A percentile compares a stretch with the other conserved stretches of the same genome.
phyloP scores from a whole-genome alignment of 2,888 invertebrate species.

The Bellardia bayeri region DNA sequence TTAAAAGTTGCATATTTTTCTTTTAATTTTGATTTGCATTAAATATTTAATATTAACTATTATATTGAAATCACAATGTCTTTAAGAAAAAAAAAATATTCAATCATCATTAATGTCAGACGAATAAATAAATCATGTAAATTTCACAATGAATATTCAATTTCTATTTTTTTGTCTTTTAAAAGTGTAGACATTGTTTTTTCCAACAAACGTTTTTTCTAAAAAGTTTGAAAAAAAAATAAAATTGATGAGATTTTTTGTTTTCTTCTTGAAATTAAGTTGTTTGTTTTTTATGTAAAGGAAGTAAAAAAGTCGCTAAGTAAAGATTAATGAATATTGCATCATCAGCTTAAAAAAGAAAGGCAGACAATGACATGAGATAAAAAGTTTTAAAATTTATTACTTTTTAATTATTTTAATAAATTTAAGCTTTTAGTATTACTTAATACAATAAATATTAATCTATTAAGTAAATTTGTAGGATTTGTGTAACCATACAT shows the following conservation, averaged over 20 bases:
- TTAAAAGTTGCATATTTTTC: neutral
- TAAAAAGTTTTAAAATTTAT: slow-evolving; percentile 15
- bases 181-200: slow-evolving; percentile 17
- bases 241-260: slow-evolving; percentile 62
- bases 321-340: slow-evolving; percentile 65
- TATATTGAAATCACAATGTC: neutral
- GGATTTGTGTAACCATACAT: neutral
- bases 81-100: neutral
- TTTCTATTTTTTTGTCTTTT: neutral
- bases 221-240: slow-evolving; percentile 43
- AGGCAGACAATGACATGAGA: slow-evolving; percentile 19
- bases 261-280: slow-evolving; percentile 33
- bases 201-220: neutral
- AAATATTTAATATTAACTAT: no score
- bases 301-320: neutral
- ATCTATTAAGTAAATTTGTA: neutral
- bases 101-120: slow-evolving; percentile 61
- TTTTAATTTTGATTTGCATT: neutral
- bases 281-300: neutral
- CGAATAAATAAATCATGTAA: slow-evolving; percentile 51
- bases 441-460: slow-evolving; percentile 19
- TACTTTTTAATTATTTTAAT: slow-evolving; percentile 34
- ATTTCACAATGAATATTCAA: neutral
- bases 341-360: slow-evolving; percentile 9
- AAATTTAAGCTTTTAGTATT: slow-evolving; percentile 38